A percentile compares a stretch with the other conserved stretches of the same genome.
phyloP scores from a whole-genome alignment of 2,797 vertebrate genomes.

The Cossypha dichroa region DNA sequence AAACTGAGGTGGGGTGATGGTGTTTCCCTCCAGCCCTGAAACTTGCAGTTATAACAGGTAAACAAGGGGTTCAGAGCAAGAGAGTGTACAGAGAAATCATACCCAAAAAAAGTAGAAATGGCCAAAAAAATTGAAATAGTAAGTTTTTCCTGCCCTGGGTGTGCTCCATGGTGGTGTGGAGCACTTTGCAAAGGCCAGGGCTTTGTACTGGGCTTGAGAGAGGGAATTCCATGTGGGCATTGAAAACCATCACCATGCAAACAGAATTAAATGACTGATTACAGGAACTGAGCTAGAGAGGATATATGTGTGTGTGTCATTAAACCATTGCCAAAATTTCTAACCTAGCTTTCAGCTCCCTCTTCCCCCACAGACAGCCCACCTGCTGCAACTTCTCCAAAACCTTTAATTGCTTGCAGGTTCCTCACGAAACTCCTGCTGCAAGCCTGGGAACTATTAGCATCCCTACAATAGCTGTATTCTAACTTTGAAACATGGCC shows the following conservation, averaged over 20 bases:
- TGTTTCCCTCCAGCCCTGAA: not conserved
- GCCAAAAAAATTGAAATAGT: not conserved
- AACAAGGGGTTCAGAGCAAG: not conserved
- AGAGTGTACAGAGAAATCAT: not conserved
- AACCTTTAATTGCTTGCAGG: not conserved
- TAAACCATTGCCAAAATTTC: not conserved
- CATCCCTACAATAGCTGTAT: not conserved
- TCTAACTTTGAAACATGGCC: not conserved
- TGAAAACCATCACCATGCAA: not conserved
- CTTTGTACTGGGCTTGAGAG: accelerated
- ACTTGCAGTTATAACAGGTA: not conserved
- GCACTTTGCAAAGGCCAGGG: not conserved
- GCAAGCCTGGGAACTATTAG: not conserved
- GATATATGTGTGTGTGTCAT: accelerated
- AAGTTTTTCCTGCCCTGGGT: not conserved
- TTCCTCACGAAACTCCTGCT: not conserved
- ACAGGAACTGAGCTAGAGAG: not conserved
- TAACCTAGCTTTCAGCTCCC: not conserved
- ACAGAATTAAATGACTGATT: not conserved
- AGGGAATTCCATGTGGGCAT: not conserved
- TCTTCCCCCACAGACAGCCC: not conserved
- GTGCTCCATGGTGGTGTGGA: not conserved
- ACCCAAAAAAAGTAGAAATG: not conserved
- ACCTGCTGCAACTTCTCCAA: not conserved
- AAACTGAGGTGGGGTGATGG: not conserved